Conservation (phyloP, 2,797 vertebrate genomes). For the Pterois miles region DNA sequence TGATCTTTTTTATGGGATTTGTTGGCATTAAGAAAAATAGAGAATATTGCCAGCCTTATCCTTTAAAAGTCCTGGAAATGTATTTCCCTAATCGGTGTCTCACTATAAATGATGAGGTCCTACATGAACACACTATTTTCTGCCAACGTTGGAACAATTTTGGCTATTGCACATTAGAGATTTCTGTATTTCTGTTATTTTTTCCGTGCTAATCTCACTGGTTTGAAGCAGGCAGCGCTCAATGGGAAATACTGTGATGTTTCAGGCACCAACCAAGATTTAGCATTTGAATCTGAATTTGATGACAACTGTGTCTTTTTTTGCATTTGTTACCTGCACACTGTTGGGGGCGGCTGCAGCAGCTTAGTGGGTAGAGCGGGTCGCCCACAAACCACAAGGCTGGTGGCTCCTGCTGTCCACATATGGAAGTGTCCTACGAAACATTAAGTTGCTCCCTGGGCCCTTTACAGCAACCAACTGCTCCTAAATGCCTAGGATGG, state of each 20-base stretch:
- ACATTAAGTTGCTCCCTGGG: too few relatives aligned
- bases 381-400: too few relatives aligned
- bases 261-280: neutral
- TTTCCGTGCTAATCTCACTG: neutral
- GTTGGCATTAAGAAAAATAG: too few relatives aligned
- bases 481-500: too few relatives aligned
- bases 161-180: neutral
- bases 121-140: neutral
- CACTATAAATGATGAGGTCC: neutral
- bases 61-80: neutral
- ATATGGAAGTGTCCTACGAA: too few relatives aligned
- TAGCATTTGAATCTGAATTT: neutral
- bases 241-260: neutral
- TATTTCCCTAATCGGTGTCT: neutral
- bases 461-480: too few relatives aligned
- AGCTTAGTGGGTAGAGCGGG: too few relatives aligned
- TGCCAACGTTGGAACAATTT: neutral
- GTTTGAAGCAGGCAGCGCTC: neutral
- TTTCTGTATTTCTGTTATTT: neutral
- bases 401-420: too few relatives aligned
- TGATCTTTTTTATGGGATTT: neutral
- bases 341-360: accelerated
- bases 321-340: neutral
- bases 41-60: neutral
- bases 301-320: neutral